Conservation (phyloP, 2,888 invertebrate genomes). For the Ecdyonurus torrentis region DNA sequence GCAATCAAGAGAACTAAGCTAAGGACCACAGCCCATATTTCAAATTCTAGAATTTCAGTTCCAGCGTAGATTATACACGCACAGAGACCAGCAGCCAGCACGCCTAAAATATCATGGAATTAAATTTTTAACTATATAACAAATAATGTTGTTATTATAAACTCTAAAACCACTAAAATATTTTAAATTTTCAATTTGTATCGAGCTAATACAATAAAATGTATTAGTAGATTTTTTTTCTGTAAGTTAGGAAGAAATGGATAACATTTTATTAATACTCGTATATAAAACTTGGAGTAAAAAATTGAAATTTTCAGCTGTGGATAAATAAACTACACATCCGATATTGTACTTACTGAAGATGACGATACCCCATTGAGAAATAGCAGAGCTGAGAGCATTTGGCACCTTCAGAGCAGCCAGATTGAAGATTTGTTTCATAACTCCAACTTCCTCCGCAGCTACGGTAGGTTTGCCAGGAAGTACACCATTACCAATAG, state of each 20-base stretch:
- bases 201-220: too few species aligned
- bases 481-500: too few species aligned
- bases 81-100: conserved; percentile 35
- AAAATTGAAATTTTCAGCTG: too few species aligned
- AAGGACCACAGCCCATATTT: conserved; percentile 23
- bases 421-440: conserved; percentile 41
- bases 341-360: conserved; percentile 32
- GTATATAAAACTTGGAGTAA: too few species aligned
- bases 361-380: conserved; percentile 39
- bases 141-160: conserved; percentile 1
- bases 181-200: too few species aligned
- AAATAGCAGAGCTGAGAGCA: conserved; percentile 41
- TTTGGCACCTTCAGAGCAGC: conserved; percentile 51
- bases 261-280: too few species aligned
- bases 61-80: conserved; percentile 27
- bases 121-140: conserved; percentile 18
- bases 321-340: background rate
- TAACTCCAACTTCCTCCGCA: background rate
- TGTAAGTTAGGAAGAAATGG: too few species aligned
- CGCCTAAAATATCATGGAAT: conserved; percentile 29
- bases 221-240: too few species aligned
- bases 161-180: background rate
- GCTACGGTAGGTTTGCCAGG: background rate
- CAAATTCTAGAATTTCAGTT: conserved; percentile 18
- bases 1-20: conserved; percentile 31